A percentile compares a stretch with the other conserved stretches of the same genome.
Conservation (phyloP, 2,113 vertebrate genomes). For the human region GRCh38 chr13:31782501-31783000, state of each 20-base stretch:
- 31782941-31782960: background rate
- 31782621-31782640: conserved; percentile 18
- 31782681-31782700: conserved; percentile 88
- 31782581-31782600: background rate
- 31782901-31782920: conserved; percentile 39
- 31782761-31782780: conserved; percentile 70
- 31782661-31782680: conserved; percentile 77
- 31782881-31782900: conserved; percentile 29
- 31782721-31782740: conserved; percentile 86
- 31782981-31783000: background rate
- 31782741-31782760: conserved; percentile 83
- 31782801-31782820: conserved; percentile 34
- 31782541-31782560: background rate
- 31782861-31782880: conserved; percentile 42
- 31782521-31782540: background rate
- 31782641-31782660: conserved; percentile 59
- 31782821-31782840: conserved; percentile 39
- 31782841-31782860: conserved; percentile 31
- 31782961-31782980: background rate
- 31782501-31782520: background rate
- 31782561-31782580: background rate
- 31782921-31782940: background rate
- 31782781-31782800: conserved; percentile 44
- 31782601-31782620: conserved; percentile 1
- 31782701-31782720: conserved; percentile 88